phyloP scores from a whole-genome alignment of 2,888 invertebrate genomes.

The Agrilus biguttatus region DNA sequence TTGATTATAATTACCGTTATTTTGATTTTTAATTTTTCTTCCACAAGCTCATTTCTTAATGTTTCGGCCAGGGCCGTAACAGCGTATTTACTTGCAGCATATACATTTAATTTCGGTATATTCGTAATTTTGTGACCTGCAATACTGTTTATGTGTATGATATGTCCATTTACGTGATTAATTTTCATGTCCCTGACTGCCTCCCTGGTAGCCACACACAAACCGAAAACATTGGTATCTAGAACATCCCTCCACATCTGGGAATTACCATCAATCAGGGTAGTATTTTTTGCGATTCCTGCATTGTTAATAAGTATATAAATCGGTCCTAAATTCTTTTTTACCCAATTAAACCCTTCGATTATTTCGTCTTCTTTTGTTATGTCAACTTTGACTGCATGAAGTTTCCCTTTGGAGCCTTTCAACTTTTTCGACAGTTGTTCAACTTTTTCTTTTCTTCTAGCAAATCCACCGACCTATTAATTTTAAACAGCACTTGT shows the following conservation, averaged over 20 bases:
- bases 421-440: slow-evolving; percentile 5
- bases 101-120: slow-evolving; percentile 15
- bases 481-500: background rate
- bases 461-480: slow-evolving; percentile 10
- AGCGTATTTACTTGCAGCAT: slow-evolving; percentile 21
- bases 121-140: slow-evolving; percentile 15
- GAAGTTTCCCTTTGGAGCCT: slow-evolving; percentile 9
- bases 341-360: slow-evolving; percentile 10
- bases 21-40: slow-evolving; percentile 19
- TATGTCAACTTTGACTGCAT: slow-evolving; percentile 10
- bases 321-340: slow-evolving; percentile 12
- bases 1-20: slow-evolving; percentile 18
- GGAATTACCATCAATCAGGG: slow-evolving; percentile 11
- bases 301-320: slow-evolving; percentile 15
- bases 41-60: slow-evolving; percentile 22
- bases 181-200: slow-evolving; percentile 13
- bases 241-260: slow-evolving; percentile 12
- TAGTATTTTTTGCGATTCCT: slow-evolving; percentile 9
- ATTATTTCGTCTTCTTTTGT: slow-evolving; percentile 11
- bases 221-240: slow-evolving; percentile 15
- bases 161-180: slow-evolving; percentile 12
- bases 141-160: slow-evolving; percentile 16
- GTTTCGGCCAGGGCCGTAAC: slow-evolving; percentile 24
- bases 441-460: slow-evolving; percentile 7
- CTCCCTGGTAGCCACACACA: slow-evolving; percentile 15